These are phyloP conservation scores for Drosophila ezoana DNA, from an alignment of 2,888 invertebrate species.

Conservation along the genomic window DNA sequence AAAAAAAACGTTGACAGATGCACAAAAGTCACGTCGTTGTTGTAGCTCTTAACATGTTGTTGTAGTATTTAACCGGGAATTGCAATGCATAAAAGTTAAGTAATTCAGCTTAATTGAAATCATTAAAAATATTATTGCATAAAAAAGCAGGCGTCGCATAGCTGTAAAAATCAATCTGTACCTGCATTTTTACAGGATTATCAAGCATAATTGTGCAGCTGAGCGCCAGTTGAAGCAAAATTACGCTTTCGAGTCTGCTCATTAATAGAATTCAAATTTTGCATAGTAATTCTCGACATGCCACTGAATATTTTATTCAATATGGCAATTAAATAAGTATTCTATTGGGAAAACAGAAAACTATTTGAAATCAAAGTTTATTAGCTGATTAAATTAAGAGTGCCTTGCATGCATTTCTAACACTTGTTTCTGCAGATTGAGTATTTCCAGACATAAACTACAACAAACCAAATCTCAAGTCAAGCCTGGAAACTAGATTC, in stretches of 20 bases:
- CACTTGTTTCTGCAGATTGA: neutral
- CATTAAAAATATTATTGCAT: slow-evolving; percentile 58
- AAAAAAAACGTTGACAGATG: slow-evolving; percentile 52
- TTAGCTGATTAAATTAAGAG: slow-evolving; percentile 12
- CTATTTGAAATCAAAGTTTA: neutral
- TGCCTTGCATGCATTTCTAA: neutral
- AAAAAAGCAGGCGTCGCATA: slow-evolving; percentile 12
- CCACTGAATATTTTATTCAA: no score
- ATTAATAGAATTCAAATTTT: neutral
- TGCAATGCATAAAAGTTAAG: slow-evolving; percentile 46
- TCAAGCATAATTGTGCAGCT: slow-evolving; percentile 7
- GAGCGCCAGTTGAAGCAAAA: neutral
- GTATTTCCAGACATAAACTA: slow-evolving; percentile 11
- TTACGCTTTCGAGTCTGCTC: neutral
- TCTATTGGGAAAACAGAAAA: no score
- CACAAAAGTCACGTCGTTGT: slow-evolving; percentile 60
- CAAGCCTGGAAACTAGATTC: slow-evolving; percentile 1
- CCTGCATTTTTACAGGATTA: slow-evolving; percentile 2
- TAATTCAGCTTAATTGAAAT: slow-evolving; percentile 70
- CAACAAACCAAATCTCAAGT: slow-evolving; percentile 15
- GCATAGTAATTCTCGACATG: no score
- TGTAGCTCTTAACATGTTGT: slow-evolving; percentile 15
- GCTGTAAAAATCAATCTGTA: slow-evolving; percentile 31
- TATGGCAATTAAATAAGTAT: no score
- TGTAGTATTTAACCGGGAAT: slow-evolving; percentile 55